A percentile compares a stretch with the other conserved stretches of the same genome.
These are phyloP conservation scores for Argyrosomus regius DNA, from an alignment of 2,797 vertebrate species.

Conservation along the genomic window DNA sequence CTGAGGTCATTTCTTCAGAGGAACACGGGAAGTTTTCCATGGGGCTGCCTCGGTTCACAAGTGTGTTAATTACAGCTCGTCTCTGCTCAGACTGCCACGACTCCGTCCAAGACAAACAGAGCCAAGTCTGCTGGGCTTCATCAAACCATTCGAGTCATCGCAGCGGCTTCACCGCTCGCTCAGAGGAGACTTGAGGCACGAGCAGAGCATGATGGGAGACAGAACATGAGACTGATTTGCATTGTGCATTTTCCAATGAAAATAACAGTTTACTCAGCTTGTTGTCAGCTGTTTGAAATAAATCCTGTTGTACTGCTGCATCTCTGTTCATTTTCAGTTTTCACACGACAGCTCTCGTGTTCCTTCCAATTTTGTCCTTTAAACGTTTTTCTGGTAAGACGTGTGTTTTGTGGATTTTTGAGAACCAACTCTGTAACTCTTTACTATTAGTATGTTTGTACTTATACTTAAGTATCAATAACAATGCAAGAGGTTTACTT, in stretches of 20 bases:
- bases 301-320: background rate
- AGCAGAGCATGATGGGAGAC: conserved; percentile 28
- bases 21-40: background rate
- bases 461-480: no score
- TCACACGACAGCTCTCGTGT: background rate
- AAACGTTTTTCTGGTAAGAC: background rate
- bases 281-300: background rate
- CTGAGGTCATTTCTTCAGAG: conserved; percentile 13
- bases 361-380: background rate
- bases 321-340: background rate
- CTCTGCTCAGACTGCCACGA: background rate
- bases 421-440: no score
- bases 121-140: conserved; percentile 13
- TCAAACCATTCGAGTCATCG: background rate
- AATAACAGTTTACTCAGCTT: background rate
- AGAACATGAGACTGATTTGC: background rate
- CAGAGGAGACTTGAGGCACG: background rate
- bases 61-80: conserved; percentile 17
- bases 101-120: conserved; percentile 29
- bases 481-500: no score
- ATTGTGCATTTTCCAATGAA: background rate
- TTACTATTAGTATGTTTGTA: no score
- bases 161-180: background rate
- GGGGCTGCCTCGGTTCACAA: background rate
- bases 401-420: no score